Evolutionary conservation across 2,888 invertebrate genomes (phyloP), one percentile per base, ranked within the genome.

Genomic region (Clunio marinus): DNA sequence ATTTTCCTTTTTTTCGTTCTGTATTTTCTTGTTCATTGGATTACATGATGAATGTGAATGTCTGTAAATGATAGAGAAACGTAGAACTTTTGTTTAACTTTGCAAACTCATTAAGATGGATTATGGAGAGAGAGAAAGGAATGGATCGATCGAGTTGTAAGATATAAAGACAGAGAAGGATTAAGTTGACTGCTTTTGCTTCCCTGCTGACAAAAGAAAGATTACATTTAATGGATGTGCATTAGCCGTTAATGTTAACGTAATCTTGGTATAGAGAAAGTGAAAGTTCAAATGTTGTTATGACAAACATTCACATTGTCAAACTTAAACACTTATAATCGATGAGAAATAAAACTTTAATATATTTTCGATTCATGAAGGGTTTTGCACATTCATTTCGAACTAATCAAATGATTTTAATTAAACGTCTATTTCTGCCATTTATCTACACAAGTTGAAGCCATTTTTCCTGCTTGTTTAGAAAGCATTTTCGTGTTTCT

Each of bases 81-180:
- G 51, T 8, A 22, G 13, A 57, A 57, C 22, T 57, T 51, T 27
- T 57, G 27, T 57, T 27, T 10, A 25, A 24, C 25, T 57, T 24
- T 25, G 17, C 51, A 51, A 51, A 57, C 57, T 57, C 57, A 57
- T 57, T 57, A 57, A 57, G 57, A 57, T 57, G 57, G 57, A 57
- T 57, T 57, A 57, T n/a, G n/a, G n/a, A n/a, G 57, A 22, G 8
- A 5, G 4, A 15, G 45, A 45, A 15, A 8, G 5, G 51, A 22
- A 51, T 2, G 17, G 51, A 51, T 51, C 51, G 51, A 51, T 51
- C 13, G 51, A 51, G 51, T 22, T 22, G 51, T 20, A 41, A 2
- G 41, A 41, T 20, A 22, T 17, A 22, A 22, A 51, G 41, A 7
- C 13, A 41, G n/a, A 22, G 51, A 51, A 51, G 51, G 51, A 51